Conservation (phyloP, 2,797 vertebrate genomes). For the Trachurus trachurus region DNA sequence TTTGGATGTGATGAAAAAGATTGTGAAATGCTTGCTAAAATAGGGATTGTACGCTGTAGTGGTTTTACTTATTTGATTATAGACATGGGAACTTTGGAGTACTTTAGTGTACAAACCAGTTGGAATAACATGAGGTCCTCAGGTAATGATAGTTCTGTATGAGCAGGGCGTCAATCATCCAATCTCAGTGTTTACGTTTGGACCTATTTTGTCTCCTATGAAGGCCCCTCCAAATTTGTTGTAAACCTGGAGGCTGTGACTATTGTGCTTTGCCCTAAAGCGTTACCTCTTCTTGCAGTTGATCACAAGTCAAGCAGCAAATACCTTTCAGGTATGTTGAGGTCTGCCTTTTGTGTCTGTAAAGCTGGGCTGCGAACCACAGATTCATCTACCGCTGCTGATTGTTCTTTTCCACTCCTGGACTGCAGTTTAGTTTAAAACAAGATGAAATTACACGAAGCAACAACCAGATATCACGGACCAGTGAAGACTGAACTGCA, state of each 20-base stretch:
- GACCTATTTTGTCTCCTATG: slow-evolving; percentile 48
- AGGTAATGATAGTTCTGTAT: slow-evolving; percentile 2
- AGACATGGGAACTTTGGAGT: no score
- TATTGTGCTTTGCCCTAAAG: slow-evolving; percentile 78
- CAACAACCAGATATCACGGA: slow-evolving; percentile 40
- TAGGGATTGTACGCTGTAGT: not conserved
- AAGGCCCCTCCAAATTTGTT: slow-evolving; percentile 44
- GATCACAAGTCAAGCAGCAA: slow-evolving; percentile 78
- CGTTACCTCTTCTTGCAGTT: slow-evolving; percentile 87
- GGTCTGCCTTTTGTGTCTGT: slow-evolving; percentile 61
- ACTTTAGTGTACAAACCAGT: no score
- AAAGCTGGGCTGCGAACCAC: slow-evolving; percentile 69
- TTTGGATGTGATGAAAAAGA: no score
- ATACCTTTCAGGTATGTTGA: slow-evolving; percentile 86
- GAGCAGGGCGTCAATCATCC: not conserved
- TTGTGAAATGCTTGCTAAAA: not conserved
- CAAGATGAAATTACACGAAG: slow-evolving; percentile 27
- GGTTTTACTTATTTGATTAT: not conserved
- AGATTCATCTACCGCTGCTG: slow-evolving; percentile 59
- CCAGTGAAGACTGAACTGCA: slow-evolving; percentile 63
- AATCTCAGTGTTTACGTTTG: slow-evolving; percentile 37
- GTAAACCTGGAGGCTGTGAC: slow-evolving; percentile 62
- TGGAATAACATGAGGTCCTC: not conserved
- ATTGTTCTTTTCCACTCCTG: slow-evolving; percentile 57
- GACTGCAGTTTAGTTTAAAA: slow-evolving; percentile 67